phyloP scores from a whole-genome alignment of 2,797 vertebrate species.

The Danio choprae region DNA sequence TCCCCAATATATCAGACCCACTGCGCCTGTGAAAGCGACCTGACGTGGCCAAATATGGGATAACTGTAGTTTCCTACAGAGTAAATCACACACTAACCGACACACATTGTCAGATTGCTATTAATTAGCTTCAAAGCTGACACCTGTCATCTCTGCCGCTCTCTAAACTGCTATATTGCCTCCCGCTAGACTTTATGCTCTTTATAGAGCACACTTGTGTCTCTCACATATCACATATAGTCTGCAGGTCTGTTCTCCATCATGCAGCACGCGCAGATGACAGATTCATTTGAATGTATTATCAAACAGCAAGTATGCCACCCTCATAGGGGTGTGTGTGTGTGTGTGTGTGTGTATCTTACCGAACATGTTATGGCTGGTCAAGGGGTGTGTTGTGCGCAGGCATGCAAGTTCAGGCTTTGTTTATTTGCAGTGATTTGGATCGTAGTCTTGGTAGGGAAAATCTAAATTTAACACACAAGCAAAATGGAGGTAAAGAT shows the following conservation, averaged over 20 bases:
- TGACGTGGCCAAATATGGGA: background rate
- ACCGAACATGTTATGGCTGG: conserved; percentile 23
- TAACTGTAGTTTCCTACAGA: background rate
- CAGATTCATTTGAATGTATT: background rate
- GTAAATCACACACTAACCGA: background rate
- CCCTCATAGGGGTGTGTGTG: background rate
- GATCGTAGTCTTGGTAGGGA: background rate
- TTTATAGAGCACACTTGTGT: background rate
- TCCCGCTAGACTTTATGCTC: background rate
- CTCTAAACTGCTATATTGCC: conserved; percentile 51
- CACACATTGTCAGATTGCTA: conserved; percentile 61
- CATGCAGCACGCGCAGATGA: background rate
- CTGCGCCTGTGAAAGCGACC: background rate
- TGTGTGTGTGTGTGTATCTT: background rate
- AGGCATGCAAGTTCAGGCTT: conserved; percentile 24
- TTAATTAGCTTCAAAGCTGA: conserved; percentile 69
- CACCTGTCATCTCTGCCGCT: conserved; percentile 67
- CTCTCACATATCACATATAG: background rate
- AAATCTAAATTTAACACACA: background rate
- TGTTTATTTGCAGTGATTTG: background rate
- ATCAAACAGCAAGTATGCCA: background rate
- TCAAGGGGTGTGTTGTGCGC: conserved; percentile 14
- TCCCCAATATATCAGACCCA: conserved; percentile 1
- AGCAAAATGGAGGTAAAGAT: background rate
- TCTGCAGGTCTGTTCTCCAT: background rate